Evolutionary conservation across 2,797 vertebrate species (phyloP).

Genomic region (Phoebastria nigripes): DNA sequence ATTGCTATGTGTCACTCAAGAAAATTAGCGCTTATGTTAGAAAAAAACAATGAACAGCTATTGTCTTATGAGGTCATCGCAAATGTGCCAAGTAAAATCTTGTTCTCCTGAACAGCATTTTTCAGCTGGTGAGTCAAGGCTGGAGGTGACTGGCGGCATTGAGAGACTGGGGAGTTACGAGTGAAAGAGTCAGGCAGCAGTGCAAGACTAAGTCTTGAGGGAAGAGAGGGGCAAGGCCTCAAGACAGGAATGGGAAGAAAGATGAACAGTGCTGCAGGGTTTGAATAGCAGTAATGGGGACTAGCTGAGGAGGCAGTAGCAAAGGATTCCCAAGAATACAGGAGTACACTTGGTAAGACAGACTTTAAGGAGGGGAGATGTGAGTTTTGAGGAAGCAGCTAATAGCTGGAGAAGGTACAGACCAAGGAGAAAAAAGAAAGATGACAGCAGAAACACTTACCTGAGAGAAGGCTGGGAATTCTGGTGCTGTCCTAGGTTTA

Average conservation of each 20-base stretch:
- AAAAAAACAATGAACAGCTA: not conserved
- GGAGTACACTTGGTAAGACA: not conserved
- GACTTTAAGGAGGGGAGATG: not conserved
- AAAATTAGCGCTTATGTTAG: not conserved
- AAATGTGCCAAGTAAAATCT: not conserved
- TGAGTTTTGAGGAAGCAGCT: not conserved
- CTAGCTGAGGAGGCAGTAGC: not conserved
- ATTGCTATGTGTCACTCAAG: not conserved
- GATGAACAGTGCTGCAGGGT: not conserved
- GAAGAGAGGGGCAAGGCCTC: not conserved
- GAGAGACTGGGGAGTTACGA: not conserved
- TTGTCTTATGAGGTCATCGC: not conserved
- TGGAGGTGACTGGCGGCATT: not conserved
- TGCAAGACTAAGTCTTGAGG: accelerated
- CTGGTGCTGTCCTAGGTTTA: not conserved
- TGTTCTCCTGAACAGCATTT: not conserved
- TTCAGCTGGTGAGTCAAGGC: not conserved
- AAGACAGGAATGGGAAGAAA: not conserved
- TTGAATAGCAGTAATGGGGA: not conserved
- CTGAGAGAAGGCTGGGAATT: not conserved
- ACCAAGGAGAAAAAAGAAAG: not conserved
- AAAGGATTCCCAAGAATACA: not conserved
- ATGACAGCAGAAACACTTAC: not conserved
- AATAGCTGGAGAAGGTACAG: not conserved
- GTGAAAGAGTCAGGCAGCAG: not conserved